Conservation (phyloP, 2,113 vertebrate genomes). For the Oryzias javanicus region DNA sequence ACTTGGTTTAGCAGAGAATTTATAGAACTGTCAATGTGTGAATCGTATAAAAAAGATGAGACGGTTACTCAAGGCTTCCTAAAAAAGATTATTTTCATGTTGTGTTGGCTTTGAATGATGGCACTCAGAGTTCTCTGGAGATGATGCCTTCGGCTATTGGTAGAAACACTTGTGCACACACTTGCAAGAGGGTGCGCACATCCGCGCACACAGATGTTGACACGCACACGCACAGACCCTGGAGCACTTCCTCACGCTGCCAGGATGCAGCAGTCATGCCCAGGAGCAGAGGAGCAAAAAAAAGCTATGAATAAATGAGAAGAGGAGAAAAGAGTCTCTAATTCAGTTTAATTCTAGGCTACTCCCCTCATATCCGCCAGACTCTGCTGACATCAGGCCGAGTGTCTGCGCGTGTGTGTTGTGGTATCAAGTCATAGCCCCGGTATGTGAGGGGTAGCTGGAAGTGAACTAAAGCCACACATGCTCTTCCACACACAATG, state of each 20-base stretch:
- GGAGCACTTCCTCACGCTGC: constrained; percentile 32
- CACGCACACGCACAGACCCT: constrained; percentile 24
- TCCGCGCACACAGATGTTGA: constrained; percentile 5
- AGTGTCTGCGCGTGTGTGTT: constrained; percentile 17
- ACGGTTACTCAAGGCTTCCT: constrained; percentile 5
- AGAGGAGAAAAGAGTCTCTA: constrained; percentile 34
- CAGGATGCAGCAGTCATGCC: constrained; percentile 31
- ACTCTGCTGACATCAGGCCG: constrained; percentile 1
- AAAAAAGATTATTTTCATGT: constrained; percentile 22
- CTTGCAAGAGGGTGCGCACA: constrained; percentile 2
- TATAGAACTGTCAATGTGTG: background rate
- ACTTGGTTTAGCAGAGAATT: constrained; percentile 2
- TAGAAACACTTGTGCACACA: constrained; percentile 21
- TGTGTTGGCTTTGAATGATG: constrained; percentile 30
- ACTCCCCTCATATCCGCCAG: constrained; percentile 45
- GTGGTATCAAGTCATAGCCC: constrained; percentile 33
- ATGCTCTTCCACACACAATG: constrained; percentile 1
- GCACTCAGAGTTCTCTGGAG: constrained; percentile 14
- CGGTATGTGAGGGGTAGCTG: constrained; percentile 53
- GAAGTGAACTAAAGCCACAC: constrained; percentile 46
- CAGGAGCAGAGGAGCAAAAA: constrained; percentile 33
- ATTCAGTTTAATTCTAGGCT: constrained; percentile 64
- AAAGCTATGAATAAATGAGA: constrained; percentile 41
- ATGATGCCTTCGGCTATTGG: constrained; percentile 35
- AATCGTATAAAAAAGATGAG: constrained; percentile 1